Percentiles rank a stretch among this genome's conserved stretches.
Conservation (phyloP, 2,797 vertebrate genomes). For the Etheostoma perlongum region DNA sequence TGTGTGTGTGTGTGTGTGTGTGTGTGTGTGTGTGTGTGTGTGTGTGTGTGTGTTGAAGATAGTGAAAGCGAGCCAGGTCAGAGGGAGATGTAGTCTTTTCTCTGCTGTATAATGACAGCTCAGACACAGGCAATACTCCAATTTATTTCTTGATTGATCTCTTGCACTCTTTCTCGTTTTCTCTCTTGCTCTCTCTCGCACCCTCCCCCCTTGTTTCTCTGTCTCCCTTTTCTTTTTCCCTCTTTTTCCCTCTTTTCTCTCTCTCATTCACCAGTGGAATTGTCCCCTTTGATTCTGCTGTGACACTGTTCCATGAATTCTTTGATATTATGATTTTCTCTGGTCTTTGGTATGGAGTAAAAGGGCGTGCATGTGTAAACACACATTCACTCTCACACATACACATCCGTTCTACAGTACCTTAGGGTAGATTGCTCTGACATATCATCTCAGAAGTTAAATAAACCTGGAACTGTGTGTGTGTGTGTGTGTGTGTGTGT, state of each 20-base stretch:
- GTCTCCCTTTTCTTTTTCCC: constrained; percentile 38
- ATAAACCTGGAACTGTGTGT: constrained; percentile 70
- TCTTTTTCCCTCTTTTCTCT: constrained; percentile 27
- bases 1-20: constrained; percentile 29
- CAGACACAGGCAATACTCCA: constrained; percentile 56
- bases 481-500: constrained; percentile 18
- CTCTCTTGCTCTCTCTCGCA: constrained; percentile 8
- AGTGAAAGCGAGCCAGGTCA: constrained; percentile 63
- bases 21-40: constrained; percentile 34
- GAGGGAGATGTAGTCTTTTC: constrained; percentile 68
- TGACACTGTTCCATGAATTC: constrained; percentile 55
- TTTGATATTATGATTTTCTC: constrained; percentile 63
- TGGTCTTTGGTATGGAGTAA: constrained; percentile 47
- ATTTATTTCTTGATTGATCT: constrained; percentile 52
- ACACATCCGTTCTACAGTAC: constrained; percentile 56
- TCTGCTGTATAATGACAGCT: constrained; percentile 78
- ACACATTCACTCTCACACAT: constrained; percentile 17
- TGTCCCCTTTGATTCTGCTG: constrained; percentile 51
- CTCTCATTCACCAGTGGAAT: constrained; percentile 52
- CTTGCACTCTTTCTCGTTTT: not conserved
- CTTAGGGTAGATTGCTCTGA: constrained; percentile 66
- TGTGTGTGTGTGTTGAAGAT: constrained; percentile 41
- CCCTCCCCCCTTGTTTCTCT: not conserved
- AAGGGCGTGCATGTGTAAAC: constrained; percentile 40
- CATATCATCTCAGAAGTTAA: constrained; percentile 78